Base-by-base conservation (phyloP, 2,797 vertebrate species). In the Syndactyla subalaris region DNA sequence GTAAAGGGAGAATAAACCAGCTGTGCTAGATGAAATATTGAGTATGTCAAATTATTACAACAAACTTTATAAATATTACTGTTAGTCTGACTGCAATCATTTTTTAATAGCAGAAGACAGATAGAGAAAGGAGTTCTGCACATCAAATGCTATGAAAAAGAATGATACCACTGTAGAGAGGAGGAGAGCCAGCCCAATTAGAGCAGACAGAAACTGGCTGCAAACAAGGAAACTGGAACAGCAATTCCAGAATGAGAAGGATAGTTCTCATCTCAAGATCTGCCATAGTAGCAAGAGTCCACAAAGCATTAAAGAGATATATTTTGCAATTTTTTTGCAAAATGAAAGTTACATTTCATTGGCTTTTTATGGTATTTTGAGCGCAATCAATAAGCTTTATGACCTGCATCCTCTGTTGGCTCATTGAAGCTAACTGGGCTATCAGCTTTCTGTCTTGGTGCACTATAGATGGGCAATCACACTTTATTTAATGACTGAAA, bases 351-450 rank as follows among this genome's bases (percentile, higher is more conserved):
- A 85, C 48, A 78, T 93, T 96, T 96, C 72, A 93, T 96, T 76
- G 78, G 43, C 34, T 95, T 92, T 91, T 92, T 85, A 83, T 82
- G 91, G 67, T 87, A 54, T 94, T 97, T 91, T 85, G 51, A 96
- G 79, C 83, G 80, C 17, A 84, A 72, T 84, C 85, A 94, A 89
- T 89, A 96, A 67, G n/a, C 79, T 97, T 92, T 83, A 70, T 12
- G 9, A 78, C 62, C 36, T 75, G 73, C 48, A 82, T 94, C 58
- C 92, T 95, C 94, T 77, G 1, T 55, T 91, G 84, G 80, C 87
- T 95, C 88, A 58, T 88, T 94, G 85, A 34, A 88, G 89, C 89
- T 93, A 84, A 52, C 75, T 59, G 67, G 66, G 41, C 65, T 63
- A 74, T 95, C 87, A 92, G 54, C 66, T 92, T 52, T 83, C 72